phyloP scores from a whole-genome alignment of 2,888 invertebrate species.

The Hirtodrosophila alboralis region DNA sequence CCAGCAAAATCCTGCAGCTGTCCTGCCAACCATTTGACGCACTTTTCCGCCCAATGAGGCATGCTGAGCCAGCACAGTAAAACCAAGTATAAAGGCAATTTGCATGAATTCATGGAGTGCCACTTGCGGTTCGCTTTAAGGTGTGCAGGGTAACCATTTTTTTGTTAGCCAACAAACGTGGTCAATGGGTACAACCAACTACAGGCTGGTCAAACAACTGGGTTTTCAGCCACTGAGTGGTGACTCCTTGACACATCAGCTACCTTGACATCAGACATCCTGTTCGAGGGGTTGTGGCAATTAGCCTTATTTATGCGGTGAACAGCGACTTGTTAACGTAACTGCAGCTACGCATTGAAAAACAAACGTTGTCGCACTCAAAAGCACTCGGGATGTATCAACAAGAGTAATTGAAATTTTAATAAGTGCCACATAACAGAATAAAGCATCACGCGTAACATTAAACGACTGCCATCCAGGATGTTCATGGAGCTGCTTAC shows the following conservation, averaged over 20 bases:
- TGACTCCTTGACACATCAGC: conserved; percentile 13
- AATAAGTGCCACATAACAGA: too few relatives aligned
- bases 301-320: too few relatives aligned
- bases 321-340: too few relatives aligned
- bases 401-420: too few relatives aligned
- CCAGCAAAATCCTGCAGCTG: conserved; percentile 13
- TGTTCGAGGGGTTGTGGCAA: conserved; percentile 2
- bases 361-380: too few relatives aligned
- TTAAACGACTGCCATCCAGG: too few relatives aligned
- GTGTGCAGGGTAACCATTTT: conserved; percentile 13
- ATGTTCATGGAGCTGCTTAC: too few relatives aligned
- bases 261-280: conserved; percentile 8
- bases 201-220: background rate
- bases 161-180: conserved; percentile 1
- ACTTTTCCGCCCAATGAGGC: conserved; percentile 20
- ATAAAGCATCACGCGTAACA: too few relatives aligned
- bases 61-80: conserved; percentile 1
- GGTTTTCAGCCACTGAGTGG: background rate
- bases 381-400: too few relatives aligned
- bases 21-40: conserved; percentile 13
- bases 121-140: conserved; percentile 29
- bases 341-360: too few relatives aligned
- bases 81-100: conserved; percentile 10
- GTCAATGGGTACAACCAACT: conserved; percentile 3
- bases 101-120: conserved; percentile 16